phyloP scores from a whole-genome alignment of 2,797 vertebrate genomes.

The Prionace glauca region DNA sequence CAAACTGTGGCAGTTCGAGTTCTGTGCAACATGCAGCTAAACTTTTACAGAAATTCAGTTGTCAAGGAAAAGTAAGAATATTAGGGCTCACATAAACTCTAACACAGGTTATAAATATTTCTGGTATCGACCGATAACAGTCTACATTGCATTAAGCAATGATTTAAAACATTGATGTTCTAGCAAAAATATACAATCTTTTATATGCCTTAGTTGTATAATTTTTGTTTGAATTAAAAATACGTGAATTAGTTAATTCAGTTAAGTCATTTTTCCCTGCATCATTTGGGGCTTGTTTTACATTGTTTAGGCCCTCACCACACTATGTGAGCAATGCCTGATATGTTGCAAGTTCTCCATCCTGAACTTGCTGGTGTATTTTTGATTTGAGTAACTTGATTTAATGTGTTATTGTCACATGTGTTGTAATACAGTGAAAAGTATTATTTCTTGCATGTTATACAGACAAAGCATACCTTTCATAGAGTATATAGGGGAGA shows the following conservation, averaged over 20 bases:
- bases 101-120: background rate
- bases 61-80: background rate
- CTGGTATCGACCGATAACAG: background rate
- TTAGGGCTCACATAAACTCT: background rate
- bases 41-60: background rate
- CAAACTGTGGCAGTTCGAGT: background rate
- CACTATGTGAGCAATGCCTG: background rate
- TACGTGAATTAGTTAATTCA: background rate
- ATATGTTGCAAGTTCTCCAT: background rate
- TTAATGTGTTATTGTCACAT: background rate
- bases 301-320: background rate
- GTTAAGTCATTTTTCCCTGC: background rate
- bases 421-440: no score
- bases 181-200: background rate
- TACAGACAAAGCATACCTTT: no score
- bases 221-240: background rate
- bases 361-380: background rate
- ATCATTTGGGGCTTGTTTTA: background rate
- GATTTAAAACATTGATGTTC: background rate
- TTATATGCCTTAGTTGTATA: background rate
- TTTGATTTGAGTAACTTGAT: background rate
- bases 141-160: background rate
- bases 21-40: background rate
- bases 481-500: no score
- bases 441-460: no score